Conservation (phyloP, 2,888 invertebrate genomes). For the Acholoe squamosa region DNA sequence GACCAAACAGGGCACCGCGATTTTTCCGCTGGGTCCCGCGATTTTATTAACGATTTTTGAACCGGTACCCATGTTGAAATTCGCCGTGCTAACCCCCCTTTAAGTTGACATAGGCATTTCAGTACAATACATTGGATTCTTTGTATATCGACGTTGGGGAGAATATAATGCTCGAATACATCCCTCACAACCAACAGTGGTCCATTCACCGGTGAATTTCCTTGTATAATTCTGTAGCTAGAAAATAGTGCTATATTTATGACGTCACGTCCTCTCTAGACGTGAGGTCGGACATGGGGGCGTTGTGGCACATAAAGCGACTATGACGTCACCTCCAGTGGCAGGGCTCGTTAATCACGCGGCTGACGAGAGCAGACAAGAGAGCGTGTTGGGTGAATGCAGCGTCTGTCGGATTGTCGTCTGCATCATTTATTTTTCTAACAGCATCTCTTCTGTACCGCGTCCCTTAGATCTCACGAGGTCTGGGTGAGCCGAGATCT, state of each 20-base stretch:
- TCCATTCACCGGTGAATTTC: too few species aligned
- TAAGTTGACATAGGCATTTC: too few species aligned
- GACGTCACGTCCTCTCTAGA: constrained; percentile 11
- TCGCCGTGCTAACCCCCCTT: too few species aligned
- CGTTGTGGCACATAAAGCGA: not conserved
- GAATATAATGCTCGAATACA: too few species aligned
- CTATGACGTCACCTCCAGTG: constrained; percentile 6
- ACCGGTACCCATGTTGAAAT: too few species aligned
- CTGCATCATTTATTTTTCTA: not conserved
- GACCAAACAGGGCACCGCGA: too few species aligned
- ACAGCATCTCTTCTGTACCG: not conserved
- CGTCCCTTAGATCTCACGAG: constrained; percentile 13
- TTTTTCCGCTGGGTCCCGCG: too few species aligned
- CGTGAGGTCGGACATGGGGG: constrained; percentile 1
- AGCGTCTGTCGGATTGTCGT: not conserved
- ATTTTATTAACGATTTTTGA: too few species aligned
- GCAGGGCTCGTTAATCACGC: constrained; percentile 23
- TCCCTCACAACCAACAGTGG: too few species aligned
- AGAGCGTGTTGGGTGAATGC: not conserved
- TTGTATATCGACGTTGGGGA: too few species aligned
- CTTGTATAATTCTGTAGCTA: too few species aligned
- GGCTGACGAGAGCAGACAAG: not conserved
- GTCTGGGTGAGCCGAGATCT: not conserved
- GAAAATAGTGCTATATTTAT: not conserved
- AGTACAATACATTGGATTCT: too few species aligned